Evolutionary conservation across 1,140 invertebrate genomes (phyloP), one percentile per base, ranked within the genome.

Genomic region (Euwallacea fornicatus): DNA sequence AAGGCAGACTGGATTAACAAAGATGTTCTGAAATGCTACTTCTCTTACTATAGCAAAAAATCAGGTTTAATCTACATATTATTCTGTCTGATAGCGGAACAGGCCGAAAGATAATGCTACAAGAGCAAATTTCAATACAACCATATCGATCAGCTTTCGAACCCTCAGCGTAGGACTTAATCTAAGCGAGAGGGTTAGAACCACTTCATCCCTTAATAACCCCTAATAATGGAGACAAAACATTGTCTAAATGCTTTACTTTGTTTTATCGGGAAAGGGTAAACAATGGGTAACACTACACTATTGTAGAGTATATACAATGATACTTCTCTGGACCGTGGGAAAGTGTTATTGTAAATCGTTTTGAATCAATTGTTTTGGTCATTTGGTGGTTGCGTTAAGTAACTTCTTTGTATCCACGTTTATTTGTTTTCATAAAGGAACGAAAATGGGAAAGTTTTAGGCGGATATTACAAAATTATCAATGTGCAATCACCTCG

Each of bases 171-270:
- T 2, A 53, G n/a, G 33, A 47, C 21, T n/a, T 64, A 21, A 46
- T 47, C 11, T 44, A 15, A 69, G 53, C 58, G 44, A 16, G 61
- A 55, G 55, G 65, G 64, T 55, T 66, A 10, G 44, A 60, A 46
- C 7, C 43, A 55, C 67, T 69, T 69, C 59, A 69, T 62, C 67
- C 67, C 67, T 67, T 56, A 42, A 56, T 33, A 50, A 42, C n/a
- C 42, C 43, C 60, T 33, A 67, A 59, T 59, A 67, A 67, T 67
- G 58, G 65, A 59, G 65, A 67, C 65, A 67, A 67, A 67, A 59
- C 55, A 46, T 50, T 67, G 65, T 67, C 55, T 67, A 61, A 69
- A 62, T 47, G 71, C 55, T 69, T 69, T 13, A 69, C 50, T 69
- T 63, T 63, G 67, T 69, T 69, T 62, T 59, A 47, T 42, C 46